Percentiles rank a stretch among this genome's conserved stretches.
Conservation (phyloP, 2,888 invertebrate species). For the Mactromeris polynyma region DNA sequence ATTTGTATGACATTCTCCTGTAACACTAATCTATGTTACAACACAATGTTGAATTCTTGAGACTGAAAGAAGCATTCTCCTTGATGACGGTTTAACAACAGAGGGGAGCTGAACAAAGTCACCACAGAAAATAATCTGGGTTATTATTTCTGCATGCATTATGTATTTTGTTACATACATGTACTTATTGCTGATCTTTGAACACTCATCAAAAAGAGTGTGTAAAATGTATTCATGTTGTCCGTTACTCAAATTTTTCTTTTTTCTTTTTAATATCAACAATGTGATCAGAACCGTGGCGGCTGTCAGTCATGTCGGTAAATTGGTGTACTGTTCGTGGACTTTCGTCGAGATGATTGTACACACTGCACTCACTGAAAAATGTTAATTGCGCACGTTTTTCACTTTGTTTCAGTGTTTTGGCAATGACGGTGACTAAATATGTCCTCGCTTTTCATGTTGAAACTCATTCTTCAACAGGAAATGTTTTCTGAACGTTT, state of each 20-base stretch:
- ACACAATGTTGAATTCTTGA: slow-evolving; percentile 25
- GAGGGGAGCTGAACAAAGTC: slow-evolving; percentile 63
- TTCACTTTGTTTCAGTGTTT: no score
- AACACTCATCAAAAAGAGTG: slow-evolving; percentile 52
- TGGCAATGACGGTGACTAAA: no score
- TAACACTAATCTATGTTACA: slow-evolving; percentile 42
- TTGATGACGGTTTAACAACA: slow-evolving; percentile 45
- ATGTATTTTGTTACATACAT: slow-evolving; percentile 30
- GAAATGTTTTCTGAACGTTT: no score
- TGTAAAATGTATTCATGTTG: slow-evolving; percentile 29
- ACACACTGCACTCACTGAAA: slow-evolving; percentile 50
- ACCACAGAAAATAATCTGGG: slow-evolving; percentile 22
- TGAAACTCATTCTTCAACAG: no score
- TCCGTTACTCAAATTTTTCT: slow-evolving; percentile 24
- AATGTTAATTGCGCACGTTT: no score
- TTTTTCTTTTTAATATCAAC: slow-evolving; percentile 33
- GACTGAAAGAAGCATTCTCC: slow-evolving; percentile 57
- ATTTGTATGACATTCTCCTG: slow-evolving; percentile 24
- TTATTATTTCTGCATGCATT: slow-evolving; percentile 29
- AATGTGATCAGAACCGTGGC: slow-evolving; percentile 49
- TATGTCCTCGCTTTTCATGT: no score
- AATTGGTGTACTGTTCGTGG: slow-evolving; percentile 51
- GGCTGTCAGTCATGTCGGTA: slow-evolving; percentile 52
- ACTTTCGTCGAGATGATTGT: background rate
- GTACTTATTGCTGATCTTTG: slow-evolving; percentile 50